Conservation (phyloP, 2,113 vertebrate genomes). For the Ceuthmochares aereus region DNA sequence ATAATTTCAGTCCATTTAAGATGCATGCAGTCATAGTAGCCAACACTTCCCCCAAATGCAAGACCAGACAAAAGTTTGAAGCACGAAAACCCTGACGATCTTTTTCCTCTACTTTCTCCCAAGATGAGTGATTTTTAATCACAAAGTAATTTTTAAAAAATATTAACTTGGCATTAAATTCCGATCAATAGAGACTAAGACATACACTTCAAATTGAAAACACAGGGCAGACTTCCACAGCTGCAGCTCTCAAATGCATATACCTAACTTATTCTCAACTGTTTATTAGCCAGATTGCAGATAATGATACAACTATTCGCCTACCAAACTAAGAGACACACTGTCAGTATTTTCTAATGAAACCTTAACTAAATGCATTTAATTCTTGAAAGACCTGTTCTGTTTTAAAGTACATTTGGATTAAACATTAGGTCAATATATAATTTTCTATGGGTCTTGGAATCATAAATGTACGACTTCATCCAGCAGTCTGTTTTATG, state of each 20-base stretch:
- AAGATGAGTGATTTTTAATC: not conserved
- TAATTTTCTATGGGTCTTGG: not conserved
- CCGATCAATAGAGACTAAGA: not conserved
- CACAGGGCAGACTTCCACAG: not conserved
- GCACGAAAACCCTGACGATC: not conserved
- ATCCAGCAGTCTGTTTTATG: not conserved
- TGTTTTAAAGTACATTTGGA: not conserved
- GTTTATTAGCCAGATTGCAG: not conserved
- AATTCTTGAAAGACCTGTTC: constrained; percentile 4
- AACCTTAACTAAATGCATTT: not conserved
- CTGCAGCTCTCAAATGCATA: not conserved
- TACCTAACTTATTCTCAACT: not conserved
- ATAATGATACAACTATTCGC: not conserved
- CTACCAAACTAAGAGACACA: not conserved
- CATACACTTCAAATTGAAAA: not conserved
- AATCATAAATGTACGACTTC: not conserved
- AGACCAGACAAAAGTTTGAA: not conserved
- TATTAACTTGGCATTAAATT: not conserved
- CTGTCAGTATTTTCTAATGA: not conserved
- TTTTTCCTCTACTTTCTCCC: not conserved
- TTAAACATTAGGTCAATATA: constrained; percentile 13
- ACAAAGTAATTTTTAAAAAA: not conserved
- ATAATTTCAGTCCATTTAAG: not conserved
- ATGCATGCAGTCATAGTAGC: not conserved
- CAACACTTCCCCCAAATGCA: not conserved